phyloP scores from a whole-genome alignment of 2,797 vertebrate species.

The Dendrocincla tyrannina region DNA sequence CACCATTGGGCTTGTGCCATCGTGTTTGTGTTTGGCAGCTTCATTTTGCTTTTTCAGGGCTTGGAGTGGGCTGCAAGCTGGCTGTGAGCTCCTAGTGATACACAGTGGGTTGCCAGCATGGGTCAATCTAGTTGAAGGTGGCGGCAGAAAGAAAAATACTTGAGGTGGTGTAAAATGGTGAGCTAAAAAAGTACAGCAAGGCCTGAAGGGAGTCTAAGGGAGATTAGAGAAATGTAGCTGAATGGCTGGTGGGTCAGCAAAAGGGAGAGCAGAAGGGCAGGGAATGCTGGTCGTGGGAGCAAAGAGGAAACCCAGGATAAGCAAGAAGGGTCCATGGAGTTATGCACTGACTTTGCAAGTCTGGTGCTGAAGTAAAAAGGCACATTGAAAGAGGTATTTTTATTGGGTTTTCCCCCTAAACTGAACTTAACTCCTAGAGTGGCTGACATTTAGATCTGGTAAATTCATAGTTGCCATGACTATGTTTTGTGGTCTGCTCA shows the following conservation, averaged over 20 bases:
- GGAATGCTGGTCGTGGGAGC: not conserved
- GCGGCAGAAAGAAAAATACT: rapidly evolving
- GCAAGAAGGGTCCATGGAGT: rapidly evolving
- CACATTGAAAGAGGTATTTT: not conserved
- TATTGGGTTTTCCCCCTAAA: too few species aligned
- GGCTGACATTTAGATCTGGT: not conserved
- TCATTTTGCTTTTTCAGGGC: not conserved
- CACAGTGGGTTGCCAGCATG: not conserved
- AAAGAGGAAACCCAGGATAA: not conserved
- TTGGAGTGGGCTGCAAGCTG: not conserved
- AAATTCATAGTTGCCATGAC: not conserved
- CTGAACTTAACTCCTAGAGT: not conserved
- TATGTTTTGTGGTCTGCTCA: not conserved
- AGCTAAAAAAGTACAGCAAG: not conserved
- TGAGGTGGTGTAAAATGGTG: not conserved
- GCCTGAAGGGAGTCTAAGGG: not conserved
- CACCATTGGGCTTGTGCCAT: not conserved
- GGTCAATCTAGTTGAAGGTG: not conserved
- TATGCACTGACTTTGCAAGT: not conserved
- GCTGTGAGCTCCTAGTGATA: not conserved
- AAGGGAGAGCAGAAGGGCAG: not conserved
- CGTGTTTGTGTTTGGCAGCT: not conserved
- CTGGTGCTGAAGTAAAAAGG: not conserved
- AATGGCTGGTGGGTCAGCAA: not conserved
- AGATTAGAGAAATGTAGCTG: not conserved